Conservation (phyloP, 2,797 vertebrate genomes). For the Acanthiza pusilla region DNA sequence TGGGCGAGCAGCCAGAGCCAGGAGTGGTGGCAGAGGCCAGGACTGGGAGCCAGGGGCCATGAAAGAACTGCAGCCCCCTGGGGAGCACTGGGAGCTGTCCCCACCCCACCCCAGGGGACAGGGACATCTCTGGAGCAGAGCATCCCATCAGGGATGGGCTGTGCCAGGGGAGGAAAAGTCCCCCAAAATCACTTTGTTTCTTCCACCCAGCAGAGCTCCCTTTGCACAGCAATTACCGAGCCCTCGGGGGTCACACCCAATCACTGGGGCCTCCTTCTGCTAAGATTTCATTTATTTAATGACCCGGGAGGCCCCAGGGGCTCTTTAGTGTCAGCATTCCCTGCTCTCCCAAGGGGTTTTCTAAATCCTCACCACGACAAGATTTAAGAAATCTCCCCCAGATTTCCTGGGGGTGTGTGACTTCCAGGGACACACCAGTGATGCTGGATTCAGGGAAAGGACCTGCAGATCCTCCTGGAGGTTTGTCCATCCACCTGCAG, state of each 20-base stretch:
- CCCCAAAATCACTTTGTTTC: background rate
- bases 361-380: background rate
- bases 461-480: too few species aligned
- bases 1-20: background rate
- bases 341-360: background rate
- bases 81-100: background rate
- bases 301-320: background rate
- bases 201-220: background rate
- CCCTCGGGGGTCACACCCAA: slow-evolving; percentile 6
- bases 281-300: slow-evolving; percentile 37
- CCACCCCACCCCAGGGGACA: background rate
- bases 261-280: background rate
- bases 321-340: background rate
- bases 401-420: fast-evolving
- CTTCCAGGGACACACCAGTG: background rate
- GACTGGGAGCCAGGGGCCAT: background rate
- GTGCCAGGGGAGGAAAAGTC: background rate
- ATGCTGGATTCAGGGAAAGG: background rate
- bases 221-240: background rate
- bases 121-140: background rate
- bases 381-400: background rate
- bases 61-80: background rate
- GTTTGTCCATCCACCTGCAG: background rate
- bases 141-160: background rate
- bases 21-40: background rate